Evolutionary conservation across 2,888 invertebrate genomes (phyloP), one percentile per base, ranked within the genome.

Genomic region (Polydrusus pterygomalis): DNA sequence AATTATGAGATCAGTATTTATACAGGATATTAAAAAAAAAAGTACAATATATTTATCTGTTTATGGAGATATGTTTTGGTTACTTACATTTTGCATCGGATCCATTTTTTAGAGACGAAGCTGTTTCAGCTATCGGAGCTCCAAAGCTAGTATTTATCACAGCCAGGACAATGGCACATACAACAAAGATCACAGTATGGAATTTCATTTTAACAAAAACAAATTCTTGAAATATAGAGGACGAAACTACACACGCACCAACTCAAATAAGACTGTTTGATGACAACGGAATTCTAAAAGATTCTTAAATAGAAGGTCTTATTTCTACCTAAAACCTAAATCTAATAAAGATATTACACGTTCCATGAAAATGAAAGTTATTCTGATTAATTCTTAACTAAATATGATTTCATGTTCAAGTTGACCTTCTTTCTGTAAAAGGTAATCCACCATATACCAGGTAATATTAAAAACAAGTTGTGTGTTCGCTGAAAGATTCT

Each of bases 51-150:
- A n/a, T n/a, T n/a, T n/a, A n/a, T n/a, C n/a, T n/a, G n/a, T n/a
- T n/a, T n/a, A n/a, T n/a, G n/a, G n/a, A n/a, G n/a, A n/a, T n/a
- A n/a, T n/a, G n/a, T 25, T 25, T 25, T 25, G 2, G 5, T 25
- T 73, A 79, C 79, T 79, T 65, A 79, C 79, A 79, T 76, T 78
- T 75, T 9, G 77, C 75, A 54, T 77, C 75, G 38, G 78, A 75
- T 25, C 40, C 74, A 58, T 30, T 75, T 17, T 64, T 56, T n/a
- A 77, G 63, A 20, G 72, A 75, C 8, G 64, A 75, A 8, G 64
- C 25, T 13, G 64, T 68, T 34, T 58, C 67, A 43, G 78, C 78
- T 11, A 73, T 13, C 3, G 79, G 79, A 11, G 77, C 77, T 70
- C 75, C 62, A 49, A 51, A 25, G 54, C 54, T 58, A 13, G 38